Base-by-base conservation (phyloP, 2,113 vertebrate genomes). In the Calypte anna region DNA sequence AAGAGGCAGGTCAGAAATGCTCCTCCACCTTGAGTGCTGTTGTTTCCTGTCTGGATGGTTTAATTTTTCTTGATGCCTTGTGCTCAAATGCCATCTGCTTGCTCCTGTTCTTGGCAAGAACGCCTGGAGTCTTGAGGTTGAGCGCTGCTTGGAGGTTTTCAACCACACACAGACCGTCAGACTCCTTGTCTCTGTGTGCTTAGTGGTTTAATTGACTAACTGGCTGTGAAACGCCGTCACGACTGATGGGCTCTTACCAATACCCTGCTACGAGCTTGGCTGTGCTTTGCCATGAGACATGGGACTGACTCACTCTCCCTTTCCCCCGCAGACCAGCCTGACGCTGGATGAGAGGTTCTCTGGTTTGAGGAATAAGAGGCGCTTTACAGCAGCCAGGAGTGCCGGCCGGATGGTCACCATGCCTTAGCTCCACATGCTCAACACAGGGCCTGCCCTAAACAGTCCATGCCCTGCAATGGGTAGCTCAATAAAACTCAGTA, bases 271-370 rank as follows among this genome's bases (percentile, higher is more conserved):
- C 81, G 10, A 43, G 72, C 81, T 38, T 59, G 87, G 93, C 79
- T 58, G 14, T 70, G 75, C 92, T 92, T 88, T 92, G 83, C 77
- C 86, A 81, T 4, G 0, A 27, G 83, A 24, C 16, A 0, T 1
- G 24, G 79, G 75, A 93, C 95, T 96, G 95, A 96, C 90, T 91
- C 2, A 54, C 51, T 91, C 85, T 97, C 96, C 88, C 74, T 96
- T 92, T 96, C 90, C 85, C 93, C 97, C 55, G 66, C 97, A 99
- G 98, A 98, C 98, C 66, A 95, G 96, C 50, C 75, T 98, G 90
- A 98, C 97, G 17, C 94, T 98, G 91, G 97, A 98, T 59, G 98
- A 98, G 57, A 97, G 98, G 78, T 98, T 98, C 96, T 98, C 98
- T 75, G 95, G 94, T 43, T 96, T 98, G 93, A 96, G 93, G 95